Base-by-base conservation (phyloP, 2,888 invertebrate species). In the Microplitis manilae region DNA sequence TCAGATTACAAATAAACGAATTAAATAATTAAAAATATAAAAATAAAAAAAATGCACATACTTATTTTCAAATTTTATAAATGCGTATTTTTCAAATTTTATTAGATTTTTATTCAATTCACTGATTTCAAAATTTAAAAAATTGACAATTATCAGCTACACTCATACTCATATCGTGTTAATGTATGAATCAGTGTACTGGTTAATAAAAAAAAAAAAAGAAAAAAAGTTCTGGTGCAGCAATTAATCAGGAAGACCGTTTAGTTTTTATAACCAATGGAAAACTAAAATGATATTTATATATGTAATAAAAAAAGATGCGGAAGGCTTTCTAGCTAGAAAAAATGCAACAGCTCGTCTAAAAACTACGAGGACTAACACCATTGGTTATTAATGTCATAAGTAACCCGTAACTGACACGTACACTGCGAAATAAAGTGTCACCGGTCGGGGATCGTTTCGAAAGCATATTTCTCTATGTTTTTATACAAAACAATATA, bases 321-420 rank as follows among this genome's bases (percentile, higher is more conserved):
- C 88, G 86, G 86, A 88, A 88, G 87, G 87, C 88, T 88, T 82
- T 81, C 81, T 81, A 88, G 85, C 87, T 87, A 87, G 85, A 86
- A 88, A 50, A 89, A 88, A 88, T 88, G 88, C 88, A 88, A 88
- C 87, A 88, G 87, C 88, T 88, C 84, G 86, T 87, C 88, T 87
- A 88, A 88, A 84, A 88, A 88, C 89, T 89, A 89, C 89, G 85
- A 88, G 86, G 83, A 87, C 87, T 85, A 88, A 87, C 85, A 85
- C 88, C 88, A 87, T 86, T 87, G 86, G 86, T 88, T 88, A 85
- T 86, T 86, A 71, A 77, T 81, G 79, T 81, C 70, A 79, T 30
- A 62, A 20, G 81, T 84, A 86, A 80, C 81, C 79, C 81, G 81
- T 81, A 80, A 76, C 83, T 86, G 82, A 85, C 85, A 85, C 85